Percentiles rank a stretch among this genome's conserved stretches.
These are phyloP conservation scores for Laterallus jamaicensis DNA, from an alignment of 2,113 vertebrate genomes.

Conservation along the genomic window DNA sequence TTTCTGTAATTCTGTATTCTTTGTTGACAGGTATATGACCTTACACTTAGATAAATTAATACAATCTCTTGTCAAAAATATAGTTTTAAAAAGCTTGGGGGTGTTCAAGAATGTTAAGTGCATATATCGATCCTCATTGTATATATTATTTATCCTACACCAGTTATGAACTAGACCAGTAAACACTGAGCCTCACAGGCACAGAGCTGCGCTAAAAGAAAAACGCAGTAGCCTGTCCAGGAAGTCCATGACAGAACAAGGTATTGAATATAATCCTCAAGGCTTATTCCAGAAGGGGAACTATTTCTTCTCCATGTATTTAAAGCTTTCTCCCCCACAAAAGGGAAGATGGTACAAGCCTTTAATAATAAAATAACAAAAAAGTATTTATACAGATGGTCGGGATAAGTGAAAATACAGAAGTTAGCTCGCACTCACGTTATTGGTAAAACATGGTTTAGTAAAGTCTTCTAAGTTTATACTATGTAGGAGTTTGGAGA, in stretches of 20 bases:
- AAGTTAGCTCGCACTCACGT: neutral
- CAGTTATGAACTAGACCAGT: neutral
- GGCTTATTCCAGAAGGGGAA: neutral
- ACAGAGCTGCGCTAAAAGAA: neutral
- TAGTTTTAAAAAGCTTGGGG: neutral
- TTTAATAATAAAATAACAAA: neutral
- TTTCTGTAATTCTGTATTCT: neutral
- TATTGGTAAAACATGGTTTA: neutral
- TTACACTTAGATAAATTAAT: neutral
- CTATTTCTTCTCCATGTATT: neutral
- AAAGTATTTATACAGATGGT: neutral
- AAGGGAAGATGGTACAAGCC: neutral
- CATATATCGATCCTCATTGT: neutral
- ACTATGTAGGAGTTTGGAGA: neutral
- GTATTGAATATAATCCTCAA: neutral
- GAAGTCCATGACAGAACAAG: neutral
- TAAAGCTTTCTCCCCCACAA: neutral
- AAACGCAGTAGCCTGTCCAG: neutral
- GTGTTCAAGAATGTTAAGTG: neutral
- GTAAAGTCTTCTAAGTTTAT: neutral
- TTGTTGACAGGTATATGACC: neutral
- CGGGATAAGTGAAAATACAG: neutral
- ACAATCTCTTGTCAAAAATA: neutral
- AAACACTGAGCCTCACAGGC: neutral
- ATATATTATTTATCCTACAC: neutral